phyloP scores from a whole-genome alignment of 2,113 vertebrate genomes.

The Dolichallabes microphthalmus region DNA sequence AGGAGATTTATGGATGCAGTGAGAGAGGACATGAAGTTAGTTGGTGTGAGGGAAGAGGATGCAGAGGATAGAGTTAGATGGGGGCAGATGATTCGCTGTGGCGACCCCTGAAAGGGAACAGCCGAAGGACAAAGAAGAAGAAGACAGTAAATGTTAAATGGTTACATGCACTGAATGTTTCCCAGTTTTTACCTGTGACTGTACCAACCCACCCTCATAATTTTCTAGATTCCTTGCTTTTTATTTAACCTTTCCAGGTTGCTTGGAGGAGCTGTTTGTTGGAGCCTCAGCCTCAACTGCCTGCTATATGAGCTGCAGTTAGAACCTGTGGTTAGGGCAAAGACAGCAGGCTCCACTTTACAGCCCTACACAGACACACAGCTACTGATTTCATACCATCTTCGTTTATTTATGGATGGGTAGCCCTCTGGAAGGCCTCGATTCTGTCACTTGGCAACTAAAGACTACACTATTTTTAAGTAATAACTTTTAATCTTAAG shows the following conservation, averaged over 20 bases:
- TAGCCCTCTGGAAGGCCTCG: conserved; percentile 42
- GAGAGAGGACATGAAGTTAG: too few relatives aligned
- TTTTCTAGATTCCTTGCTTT: conserved; percentile 17
- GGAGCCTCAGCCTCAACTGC: conserved; percentile 14
- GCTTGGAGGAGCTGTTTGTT: conserved; percentile 32
- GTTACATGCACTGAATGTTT: not conserved
- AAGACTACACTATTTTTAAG: conserved; percentile 35
- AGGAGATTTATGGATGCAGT: too few relatives aligned
- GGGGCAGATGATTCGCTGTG: too few relatives aligned
- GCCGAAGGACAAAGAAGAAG: too few relatives aligned
- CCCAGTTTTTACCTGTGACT: not conserved
- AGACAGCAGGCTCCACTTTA: conserved; percentile 47
- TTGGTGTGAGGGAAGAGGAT: too few relatives aligned
- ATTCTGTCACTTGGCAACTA: conserved; percentile 43
- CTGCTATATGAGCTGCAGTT: conserved; percentile 44
- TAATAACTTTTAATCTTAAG: conserved; percentile 29
- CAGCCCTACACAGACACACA: conserved; percentile 45
- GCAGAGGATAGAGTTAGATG: too few relatives aligned
- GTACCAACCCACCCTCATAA: conserved; percentile 5
- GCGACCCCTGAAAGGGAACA: too few relatives aligned
- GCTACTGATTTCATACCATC: conserved; percentile 49
- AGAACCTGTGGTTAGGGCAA: conserved; percentile 46
- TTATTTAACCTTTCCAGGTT: conserved; percentile 41
- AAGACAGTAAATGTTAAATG: not conserved
- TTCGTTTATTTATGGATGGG: conserved; percentile 49